A percentile compares a stretch with the other conserved stretches of the same genome.
phyloP scores from a whole-genome alignment of 2,113 vertebrate genomes.

The Mionectes macconnelli region DNA sequence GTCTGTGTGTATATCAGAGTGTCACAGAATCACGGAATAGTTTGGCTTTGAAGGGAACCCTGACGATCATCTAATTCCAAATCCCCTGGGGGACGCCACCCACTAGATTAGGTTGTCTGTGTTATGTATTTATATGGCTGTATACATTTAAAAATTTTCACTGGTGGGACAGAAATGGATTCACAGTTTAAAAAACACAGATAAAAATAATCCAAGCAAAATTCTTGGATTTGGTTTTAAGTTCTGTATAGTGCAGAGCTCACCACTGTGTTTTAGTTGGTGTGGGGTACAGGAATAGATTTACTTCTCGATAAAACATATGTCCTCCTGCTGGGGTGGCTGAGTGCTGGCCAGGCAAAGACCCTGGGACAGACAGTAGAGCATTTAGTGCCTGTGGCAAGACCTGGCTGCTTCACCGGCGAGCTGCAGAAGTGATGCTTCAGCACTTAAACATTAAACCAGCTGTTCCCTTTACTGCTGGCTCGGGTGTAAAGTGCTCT shows the following conservation, averaged over 20 bases:
- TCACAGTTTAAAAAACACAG: not conserved
- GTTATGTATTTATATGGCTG: not conserved
- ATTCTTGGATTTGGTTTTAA: not conserved
- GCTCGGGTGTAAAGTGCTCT: not conserved
- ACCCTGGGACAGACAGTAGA: not conserved
- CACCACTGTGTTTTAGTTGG: accelerated
- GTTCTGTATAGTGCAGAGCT: not conserved
- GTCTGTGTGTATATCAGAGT: not conserved
- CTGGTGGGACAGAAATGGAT: not conserved
- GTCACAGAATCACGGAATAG: not conserved
- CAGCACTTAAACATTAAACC: slow-evolving; percentile 14
- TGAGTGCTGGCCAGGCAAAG: not conserved
- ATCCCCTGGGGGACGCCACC: not conserved
- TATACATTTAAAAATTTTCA: not conserved
- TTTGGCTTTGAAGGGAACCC: not conserved
- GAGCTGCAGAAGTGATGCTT: slow-evolving; percentile 9
- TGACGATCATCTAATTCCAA: not conserved
- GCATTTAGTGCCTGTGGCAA: not conserved
- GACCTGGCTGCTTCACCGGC: not conserved
- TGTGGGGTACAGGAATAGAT: not conserved
- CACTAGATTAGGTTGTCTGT: not conserved
- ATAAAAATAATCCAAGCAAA: not conserved
- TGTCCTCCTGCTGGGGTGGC: not conserved
- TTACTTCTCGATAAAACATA: not conserved
- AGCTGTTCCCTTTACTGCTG: slow-evolving; percentile 2